A percentile compares a stretch with the other conserved stretches of the same genome.
Evolutionary conservation across 35 echinoderm and acorn worm genomes (phyloP).

Genomic region (Apostichopus japonicus): DNA sequence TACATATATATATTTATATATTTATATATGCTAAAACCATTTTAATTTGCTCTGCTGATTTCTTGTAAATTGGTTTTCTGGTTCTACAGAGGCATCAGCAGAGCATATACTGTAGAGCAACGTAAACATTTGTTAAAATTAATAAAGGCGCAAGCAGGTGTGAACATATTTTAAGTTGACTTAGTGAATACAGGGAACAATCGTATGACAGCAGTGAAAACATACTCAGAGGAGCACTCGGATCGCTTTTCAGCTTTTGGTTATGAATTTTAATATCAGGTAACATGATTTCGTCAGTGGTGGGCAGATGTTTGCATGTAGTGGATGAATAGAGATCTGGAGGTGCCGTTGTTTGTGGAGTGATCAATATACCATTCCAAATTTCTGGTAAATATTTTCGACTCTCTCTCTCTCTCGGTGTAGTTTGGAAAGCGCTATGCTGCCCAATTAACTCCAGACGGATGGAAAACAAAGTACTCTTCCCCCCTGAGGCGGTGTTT

Average conservation of each 20-base stretch:
- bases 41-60: background rate
- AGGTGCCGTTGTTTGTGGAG: no score
- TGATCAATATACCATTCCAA: no score
- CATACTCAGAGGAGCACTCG: no score
- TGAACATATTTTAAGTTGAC: background rate
- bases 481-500: background rate
- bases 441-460: constrained; percentile 12
- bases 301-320: no score
- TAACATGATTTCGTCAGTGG: no score
- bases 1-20: no score
- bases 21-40: no score
- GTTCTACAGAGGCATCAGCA: background rate
- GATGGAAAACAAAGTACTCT: background rate
- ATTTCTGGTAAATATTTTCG: no score
- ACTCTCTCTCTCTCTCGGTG: background rate
- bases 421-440: background rate
- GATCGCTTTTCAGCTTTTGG: no score
- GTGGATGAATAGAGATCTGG: no score
- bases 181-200: background rate
- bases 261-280: no score
- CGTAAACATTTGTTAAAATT: background rate
- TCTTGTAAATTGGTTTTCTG: background rate
- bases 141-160: background rate
- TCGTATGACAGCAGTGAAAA: no score
- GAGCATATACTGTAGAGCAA: background rate